Conservation (phyloP, 2,888 invertebrate species). For the Aphidoletes aphidimyza region DNA sequence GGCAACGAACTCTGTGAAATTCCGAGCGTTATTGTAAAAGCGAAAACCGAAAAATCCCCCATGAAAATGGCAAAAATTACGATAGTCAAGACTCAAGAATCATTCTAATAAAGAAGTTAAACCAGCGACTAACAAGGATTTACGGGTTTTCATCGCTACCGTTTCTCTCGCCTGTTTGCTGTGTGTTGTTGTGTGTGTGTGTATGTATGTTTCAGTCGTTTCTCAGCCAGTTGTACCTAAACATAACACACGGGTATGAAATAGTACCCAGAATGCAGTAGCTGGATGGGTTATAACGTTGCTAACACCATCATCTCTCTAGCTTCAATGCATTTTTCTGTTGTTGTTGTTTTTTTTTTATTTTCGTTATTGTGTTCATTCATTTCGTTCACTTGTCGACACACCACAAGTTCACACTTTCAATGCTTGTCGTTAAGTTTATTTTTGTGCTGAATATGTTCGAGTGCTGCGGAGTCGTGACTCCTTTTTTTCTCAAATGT, state of each 20-base stretch:
- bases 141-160: neutral
- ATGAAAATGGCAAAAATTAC: slow-evolving; percentile 28
- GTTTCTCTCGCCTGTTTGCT: neutral
- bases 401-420: neutral
- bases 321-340: too few relatives aligned
- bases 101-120: slow-evolving; percentile 50
- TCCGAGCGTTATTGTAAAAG: neutral
- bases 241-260: too few relatives aligned
- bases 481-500: too few relatives aligned
- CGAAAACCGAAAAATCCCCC: neutral
- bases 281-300: too few relatives aligned
- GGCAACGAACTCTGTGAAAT: neutral
- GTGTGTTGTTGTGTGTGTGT: too few relatives aligned
- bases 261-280: too few relatives aligned
- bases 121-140: slow-evolving; percentile 50
- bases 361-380: too few relatives aligned
- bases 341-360: neutral
- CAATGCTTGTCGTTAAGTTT: neutral
- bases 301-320: too few relatives aligned
- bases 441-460: neutral
- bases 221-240: too few relatives aligned
- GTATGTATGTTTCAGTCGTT: too few relatives aligned
- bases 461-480: neutral
- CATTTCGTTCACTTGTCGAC: neutral
- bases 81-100: slow-evolving; percentile 28